Evolutionary conservation across 2,888 invertebrate species (phyloP).

Genomic region (Limnephilus rhombicus): DNA sequence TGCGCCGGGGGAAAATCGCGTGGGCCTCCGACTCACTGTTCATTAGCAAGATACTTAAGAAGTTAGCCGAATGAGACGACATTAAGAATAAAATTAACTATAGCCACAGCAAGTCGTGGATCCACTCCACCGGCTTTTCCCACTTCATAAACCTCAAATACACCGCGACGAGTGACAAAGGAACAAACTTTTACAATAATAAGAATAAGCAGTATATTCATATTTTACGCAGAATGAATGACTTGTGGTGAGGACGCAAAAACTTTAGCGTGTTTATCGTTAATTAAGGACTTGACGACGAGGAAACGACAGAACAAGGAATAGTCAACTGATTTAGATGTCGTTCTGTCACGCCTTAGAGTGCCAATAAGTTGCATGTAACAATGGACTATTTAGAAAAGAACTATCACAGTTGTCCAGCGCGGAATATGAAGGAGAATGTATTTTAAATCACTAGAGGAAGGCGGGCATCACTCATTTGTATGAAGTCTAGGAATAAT

Average conservation of each 20-base stretch:
- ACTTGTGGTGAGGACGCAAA: neutral
- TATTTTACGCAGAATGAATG: neutral
- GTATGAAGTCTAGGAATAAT: neutral
- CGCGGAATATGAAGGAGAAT: neutral
- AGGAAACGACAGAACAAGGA: neutral
- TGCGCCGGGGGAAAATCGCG: neutral
- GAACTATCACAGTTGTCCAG: neutral
- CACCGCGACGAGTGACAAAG: neutral
- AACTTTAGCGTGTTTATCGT: neutral
- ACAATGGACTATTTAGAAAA: neutral
- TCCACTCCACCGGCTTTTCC: neutral
- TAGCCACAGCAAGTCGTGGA: neutral
- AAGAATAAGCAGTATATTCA: neutral
- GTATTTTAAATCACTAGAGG: neutral
- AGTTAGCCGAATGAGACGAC: constrained; percentile 14
- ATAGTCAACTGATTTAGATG: neutral
- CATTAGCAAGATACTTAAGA: constrained; percentile 12
- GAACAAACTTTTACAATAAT: neutral
- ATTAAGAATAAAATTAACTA: neutral
- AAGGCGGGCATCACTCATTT: neutral
- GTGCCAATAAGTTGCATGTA: neutral
- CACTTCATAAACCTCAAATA: neutral
- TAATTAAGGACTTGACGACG: neutral
- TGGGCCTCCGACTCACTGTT: neutral
- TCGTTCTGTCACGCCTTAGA: neutral